A percentile compares a stretch with the other conserved stretches of the same genome.
phyloP scores from a whole-genome alignment of 2,888 invertebrate genomes.

The Pandemis cinnamomeana region DNA sequence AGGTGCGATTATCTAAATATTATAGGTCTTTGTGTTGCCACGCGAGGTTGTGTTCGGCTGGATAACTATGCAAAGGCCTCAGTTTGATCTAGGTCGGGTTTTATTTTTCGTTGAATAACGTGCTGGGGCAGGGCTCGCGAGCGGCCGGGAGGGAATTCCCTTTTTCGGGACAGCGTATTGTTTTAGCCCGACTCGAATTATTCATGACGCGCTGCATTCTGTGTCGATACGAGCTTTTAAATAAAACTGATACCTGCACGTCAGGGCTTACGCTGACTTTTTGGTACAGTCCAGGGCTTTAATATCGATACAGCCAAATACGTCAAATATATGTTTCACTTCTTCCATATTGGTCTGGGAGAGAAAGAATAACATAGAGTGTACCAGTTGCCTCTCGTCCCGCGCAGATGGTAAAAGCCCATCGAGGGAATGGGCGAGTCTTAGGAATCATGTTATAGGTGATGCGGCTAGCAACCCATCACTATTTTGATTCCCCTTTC shows the following conservation, averaged over 20 bases:
- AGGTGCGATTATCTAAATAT: background rate
- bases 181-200: slow-evolving; percentile 31
- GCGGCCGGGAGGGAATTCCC: slow-evolving; percentile 28
- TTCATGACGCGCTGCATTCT: slow-evolving; percentile 19
- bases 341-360: too few species aligned
- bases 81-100: slow-evolving; percentile 32
- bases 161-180: slow-evolving; percentile 24
- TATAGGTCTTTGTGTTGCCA: background rate
- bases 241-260: background rate
- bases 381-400: too few species aligned
- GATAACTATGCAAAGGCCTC: slow-evolving; percentile 23
- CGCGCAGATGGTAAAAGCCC: too few species aligned
- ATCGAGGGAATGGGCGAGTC: too few species aligned
- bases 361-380: too few species aligned
- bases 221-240: slow-evolving; percentile 1
- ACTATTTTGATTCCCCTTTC: too few species aligned
- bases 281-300: background rate
- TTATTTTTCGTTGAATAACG: slow-evolving; percentile 35
- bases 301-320: background rate
- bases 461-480: too few species aligned
- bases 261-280: background rate
- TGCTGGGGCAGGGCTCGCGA: slow-evolving; percentile 27
- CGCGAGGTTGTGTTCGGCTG: slow-evolving; percentile 16
- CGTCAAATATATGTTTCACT: too few species aligned
- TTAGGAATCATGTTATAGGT: too few species aligned